Percentiles rank a stretch among this genome's conserved stretches.
Evolutionary conservation across 2,888 invertebrate species (phyloP).

Genomic region (Nysson spinosus): DNA sequence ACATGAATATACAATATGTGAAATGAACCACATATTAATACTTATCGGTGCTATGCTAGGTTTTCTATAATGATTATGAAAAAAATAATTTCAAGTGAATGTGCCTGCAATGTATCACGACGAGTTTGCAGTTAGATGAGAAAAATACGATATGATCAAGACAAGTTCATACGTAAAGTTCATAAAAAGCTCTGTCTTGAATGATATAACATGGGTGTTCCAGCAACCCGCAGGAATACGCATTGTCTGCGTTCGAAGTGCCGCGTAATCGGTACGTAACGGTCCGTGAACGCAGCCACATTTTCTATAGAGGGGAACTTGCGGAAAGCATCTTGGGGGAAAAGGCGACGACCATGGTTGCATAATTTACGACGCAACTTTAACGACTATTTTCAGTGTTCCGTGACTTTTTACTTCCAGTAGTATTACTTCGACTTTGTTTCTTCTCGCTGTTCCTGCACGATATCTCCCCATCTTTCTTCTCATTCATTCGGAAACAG

Average conservation of each 20-base stretch:
- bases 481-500: constrained; percentile 27
- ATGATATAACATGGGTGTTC: background rate
- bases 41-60: no score
- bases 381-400: constrained; percentile 68
- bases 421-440: constrained; percentile 22
- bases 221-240: constrained; percentile 5
- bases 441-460: constrained; percentile 7
- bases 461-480: constrained; percentile 31
- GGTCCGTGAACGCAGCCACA: constrained; percentile 51
- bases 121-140: background rate
- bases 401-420: constrained; percentile 50
- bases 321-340: constrained; percentile 46
- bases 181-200: background rate
- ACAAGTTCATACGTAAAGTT: background rate
- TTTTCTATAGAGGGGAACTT: constrained; percentile 40
- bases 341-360: constrained; percentile 41
- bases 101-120: background rate
- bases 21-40: no score
- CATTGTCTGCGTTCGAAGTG: constrained; percentile 54
- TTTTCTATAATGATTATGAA: background rate
- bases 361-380: constrained; percentile 70
- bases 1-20: no score
- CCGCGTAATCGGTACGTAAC: constrained; percentile 57
- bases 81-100: background rate
- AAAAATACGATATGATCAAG: background rate